phyloP scores from a whole-genome alignment of 2,797 vertebrate species.

The Mycteria americana region DNA sequence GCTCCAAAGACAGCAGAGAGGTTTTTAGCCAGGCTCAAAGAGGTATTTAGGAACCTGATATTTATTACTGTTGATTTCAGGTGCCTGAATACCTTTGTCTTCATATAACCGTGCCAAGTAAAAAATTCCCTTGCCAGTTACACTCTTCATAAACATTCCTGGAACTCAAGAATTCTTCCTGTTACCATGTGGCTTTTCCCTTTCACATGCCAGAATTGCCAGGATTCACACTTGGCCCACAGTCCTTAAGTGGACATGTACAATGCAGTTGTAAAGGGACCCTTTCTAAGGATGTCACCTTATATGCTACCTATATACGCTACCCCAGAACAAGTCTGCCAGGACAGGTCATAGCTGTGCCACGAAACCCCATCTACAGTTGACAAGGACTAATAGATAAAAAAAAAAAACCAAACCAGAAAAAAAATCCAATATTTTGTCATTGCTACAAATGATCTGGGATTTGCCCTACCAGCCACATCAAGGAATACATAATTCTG shows the following conservation, averaged over 20 bases:
- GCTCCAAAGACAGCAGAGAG: neutral
- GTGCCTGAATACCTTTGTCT: neutral
- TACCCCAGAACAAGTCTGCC: neutral
- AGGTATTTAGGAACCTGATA: neutral
- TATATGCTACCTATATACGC: neutral
- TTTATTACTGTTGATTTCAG: neutral
- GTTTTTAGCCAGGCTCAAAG: neutral
- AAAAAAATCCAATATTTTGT: neutral
- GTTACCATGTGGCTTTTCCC: neutral
- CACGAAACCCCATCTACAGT: neutral
- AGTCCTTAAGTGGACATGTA: accelerated
- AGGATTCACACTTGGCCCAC: neutral
- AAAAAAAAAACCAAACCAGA: neutral
- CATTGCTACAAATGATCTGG: neutral
- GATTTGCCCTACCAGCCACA: neutral
- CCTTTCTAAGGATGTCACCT: neutral
- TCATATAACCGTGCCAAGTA: neutral
- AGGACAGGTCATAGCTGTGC: neutral
- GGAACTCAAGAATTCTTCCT: neutral
- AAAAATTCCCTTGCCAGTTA: neutral
- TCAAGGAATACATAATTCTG: neutral
- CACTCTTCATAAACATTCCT: neutral
- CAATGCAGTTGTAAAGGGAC: neutral
- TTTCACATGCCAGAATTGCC: neutral
- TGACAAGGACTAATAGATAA: neutral